Base-by-base conservation (phyloP, 2,888 invertebrate species). In the Kryphioiulus occultus region DNA sequence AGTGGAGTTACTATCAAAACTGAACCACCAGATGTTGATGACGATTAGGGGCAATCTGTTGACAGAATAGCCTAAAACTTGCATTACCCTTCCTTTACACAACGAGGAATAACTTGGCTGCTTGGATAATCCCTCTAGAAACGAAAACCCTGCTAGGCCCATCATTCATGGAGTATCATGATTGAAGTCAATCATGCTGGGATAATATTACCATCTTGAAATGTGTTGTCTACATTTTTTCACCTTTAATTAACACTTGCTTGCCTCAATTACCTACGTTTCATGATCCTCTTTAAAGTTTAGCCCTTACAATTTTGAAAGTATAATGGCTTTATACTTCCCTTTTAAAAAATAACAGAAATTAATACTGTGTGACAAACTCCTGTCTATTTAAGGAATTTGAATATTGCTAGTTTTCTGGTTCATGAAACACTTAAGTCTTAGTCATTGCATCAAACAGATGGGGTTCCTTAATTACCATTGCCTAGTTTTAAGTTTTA, bases 21-120 rank as follows among this genome's bases (percentile, higher is more conserved):
- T 1, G 87, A 87, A 26, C 87, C 87, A 12, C 87, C 87, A 30
- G 87, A 87, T 86, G 44, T 85, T 2, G 85, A 85, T 39, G 85
- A 85, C 9, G 85, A 85, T 78, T 78, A 78, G 30, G n/a, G 78
- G 10, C 78, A 78, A 3, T 78, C 12, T 30, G 78, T 78, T 15
- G 30, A 30, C 78, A 78, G 30, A 26, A 10, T 7, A 9, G 78
- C 30, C 30, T 30, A 30, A 2, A 78, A 26, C 26, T 78, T 12
- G 12, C 78, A 26, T 78, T 78, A 30, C 78, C 30, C 78, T 30
- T 68, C 44, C 22, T 0, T 22, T 30, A 15, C 30, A 15, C 30
- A 26, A 78, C 15, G 26, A 3, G 30, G 78, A 78, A 30, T 78
- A 12, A 78, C 30, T 78, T 78, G 22, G 78, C 78, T 78, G 26